These are phyloP conservation scores for Epiblema foenella DNA, from an alignment of 2,888 invertebrate species.

Conservation along the genomic window DNA sequence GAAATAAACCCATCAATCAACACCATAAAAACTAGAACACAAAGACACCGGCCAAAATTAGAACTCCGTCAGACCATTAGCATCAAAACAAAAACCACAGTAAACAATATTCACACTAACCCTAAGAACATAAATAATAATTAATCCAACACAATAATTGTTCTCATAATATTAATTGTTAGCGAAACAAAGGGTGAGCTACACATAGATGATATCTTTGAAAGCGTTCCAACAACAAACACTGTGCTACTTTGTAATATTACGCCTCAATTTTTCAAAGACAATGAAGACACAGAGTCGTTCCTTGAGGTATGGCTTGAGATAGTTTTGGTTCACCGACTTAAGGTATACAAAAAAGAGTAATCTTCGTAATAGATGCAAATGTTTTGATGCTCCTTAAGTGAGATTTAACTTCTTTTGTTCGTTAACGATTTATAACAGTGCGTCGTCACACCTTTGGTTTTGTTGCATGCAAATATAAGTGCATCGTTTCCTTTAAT, in stretches of 20 bases:
- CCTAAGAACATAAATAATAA: conserved; percentile 58
- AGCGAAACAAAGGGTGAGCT: conserved; percentile 62
- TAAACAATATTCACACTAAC: conserved; percentile 37
- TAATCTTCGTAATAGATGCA: conserved; percentile 50
- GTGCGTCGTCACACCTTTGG: conserved; percentile 39
- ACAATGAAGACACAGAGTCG: conserved; percentile 28
- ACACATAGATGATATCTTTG: conserved; percentile 52
- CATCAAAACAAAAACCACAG: conserved; percentile 27
- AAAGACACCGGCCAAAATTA: conserved; percentile 46
- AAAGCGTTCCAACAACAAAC: conserved; percentile 33
- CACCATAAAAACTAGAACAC: conserved; percentile 14
- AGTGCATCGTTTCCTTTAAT: conserved; percentile 14
- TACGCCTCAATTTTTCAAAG: conserved; percentile 3
- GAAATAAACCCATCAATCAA: conserved; percentile 2
- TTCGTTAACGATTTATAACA: conserved; percentile 43
- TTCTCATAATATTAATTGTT: conserved; percentile 59
- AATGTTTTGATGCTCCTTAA: conserved; percentile 46
- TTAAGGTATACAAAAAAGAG: conserved; percentile 40
- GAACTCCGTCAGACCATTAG: conserved; percentile 45
- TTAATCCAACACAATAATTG: conserved; percentile 62
- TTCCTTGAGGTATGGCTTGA: conserved; percentile 9
- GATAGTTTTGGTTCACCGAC: conserved; percentile 44
- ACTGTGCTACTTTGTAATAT: conserved; percentile 40
- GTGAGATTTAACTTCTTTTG: conserved; percentile 44
- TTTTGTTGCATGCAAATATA: conserved; percentile 27